Evolutionary conservation across 2,113 vertebrate species (phyloP).

Genomic region (Oceanites oceanicus): DNA sequence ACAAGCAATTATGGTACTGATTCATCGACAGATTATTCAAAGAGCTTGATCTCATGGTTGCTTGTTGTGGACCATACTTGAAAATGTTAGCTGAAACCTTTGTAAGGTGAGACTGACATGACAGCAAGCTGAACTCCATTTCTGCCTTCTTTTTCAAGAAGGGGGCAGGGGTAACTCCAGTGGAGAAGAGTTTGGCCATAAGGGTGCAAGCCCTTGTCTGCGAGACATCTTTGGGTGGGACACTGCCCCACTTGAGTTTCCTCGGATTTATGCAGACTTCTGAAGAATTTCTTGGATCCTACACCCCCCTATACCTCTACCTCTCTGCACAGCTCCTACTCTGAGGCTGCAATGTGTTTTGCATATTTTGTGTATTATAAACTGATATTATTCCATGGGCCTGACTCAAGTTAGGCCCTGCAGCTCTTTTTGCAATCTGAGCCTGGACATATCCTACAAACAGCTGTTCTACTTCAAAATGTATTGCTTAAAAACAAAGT

Average conservation of each 20-base stretch:
- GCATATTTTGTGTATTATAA: not conserved
- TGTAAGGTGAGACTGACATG: not conserved
- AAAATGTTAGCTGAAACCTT: not conserved
- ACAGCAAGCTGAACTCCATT: not conserved
- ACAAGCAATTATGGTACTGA: not conserved
- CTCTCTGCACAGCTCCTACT: not conserved
- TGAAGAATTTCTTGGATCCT: not conserved
- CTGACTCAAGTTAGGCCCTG: not conserved
- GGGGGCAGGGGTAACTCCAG: not conserved
- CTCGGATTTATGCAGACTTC: not conserved
- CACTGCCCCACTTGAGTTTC: not conserved
- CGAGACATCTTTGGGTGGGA: not conserved
- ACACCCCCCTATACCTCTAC: not conserved
- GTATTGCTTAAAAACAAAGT: not conserved
- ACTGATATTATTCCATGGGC: not conserved
- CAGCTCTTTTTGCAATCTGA: not conserved
- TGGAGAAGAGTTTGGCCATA: not conserved
- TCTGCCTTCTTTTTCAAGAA: not conserved
- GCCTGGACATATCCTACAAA: not conserved
- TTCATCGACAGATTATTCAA: not conserved
- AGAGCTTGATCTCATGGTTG: not conserved
- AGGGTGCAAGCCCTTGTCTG: not conserved
- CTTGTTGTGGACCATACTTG: not conserved
- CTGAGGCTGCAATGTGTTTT: not conserved
- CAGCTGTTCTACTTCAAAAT: constrained; percentile 37